Conservation (phyloP, 1,140 invertebrate genomes). For the Apis dorsata region DNA sequence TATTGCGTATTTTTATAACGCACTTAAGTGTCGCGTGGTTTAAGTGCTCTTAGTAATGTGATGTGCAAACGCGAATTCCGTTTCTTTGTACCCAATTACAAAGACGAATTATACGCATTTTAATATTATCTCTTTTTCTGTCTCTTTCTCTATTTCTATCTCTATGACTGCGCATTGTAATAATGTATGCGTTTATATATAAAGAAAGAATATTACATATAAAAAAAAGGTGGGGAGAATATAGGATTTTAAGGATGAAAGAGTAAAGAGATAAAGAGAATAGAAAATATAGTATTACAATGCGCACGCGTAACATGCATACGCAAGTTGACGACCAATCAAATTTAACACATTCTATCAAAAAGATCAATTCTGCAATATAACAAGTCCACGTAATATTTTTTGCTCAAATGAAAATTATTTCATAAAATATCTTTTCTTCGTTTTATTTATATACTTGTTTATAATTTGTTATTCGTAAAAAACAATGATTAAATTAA, state of each 20-base stretch:
- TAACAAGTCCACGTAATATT: constrained; percentile 33
- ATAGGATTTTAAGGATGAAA: neutral
- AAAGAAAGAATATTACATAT: neutral
- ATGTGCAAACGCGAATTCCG: constrained; percentile 59
- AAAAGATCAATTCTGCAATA: constrained; percentile 47
- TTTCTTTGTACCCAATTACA: constrained; percentile 48
- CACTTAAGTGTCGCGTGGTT: constrained; percentile 61
- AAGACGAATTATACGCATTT: constrained; percentile 33
- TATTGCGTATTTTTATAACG: constrained; percentile 67
- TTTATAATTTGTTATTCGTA: constrained; percentile 15
- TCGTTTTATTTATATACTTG: neutral
- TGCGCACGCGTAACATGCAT: constrained; percentile 19
- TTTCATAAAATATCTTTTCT: constrained; percentile 6
- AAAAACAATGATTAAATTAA: neutral
- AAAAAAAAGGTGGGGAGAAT: neutral
- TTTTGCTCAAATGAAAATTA: constrained; percentile 27
- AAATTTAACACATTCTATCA: constrained; percentile 49
- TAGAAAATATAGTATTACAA: neutral
- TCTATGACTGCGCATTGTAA: constrained; percentile 41
- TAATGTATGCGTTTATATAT: neutral
- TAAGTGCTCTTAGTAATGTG: constrained; percentile 69
- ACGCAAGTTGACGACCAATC: constrained; percentile 53
- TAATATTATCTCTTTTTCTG: constrained; percentile 28
- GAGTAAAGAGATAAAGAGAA: neutral
- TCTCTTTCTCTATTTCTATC: constrained; percentile 1